Base-by-base conservation (phyloP, 2,797 vertebrate genomes). In the Bothrops alternatus region DNA sequence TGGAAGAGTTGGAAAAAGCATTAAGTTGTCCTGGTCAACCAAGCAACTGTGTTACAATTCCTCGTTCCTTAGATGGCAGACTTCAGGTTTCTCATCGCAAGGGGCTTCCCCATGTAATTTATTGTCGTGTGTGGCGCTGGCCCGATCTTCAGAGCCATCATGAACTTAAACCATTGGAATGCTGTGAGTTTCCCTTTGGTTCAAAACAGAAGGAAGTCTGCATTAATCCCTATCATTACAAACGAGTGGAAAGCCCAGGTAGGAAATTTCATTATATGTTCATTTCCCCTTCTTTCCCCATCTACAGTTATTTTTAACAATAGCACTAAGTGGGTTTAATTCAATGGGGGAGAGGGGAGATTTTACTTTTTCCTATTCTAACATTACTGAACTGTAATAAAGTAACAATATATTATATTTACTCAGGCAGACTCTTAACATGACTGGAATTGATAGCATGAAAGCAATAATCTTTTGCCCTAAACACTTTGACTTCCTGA, bases 171-270 rank as follows among this genome's bases (percentile, higher is more conserved):
- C 98, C 99, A 2, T 97, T 99, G 97, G 99, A 99, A 94, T 99
- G 99, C 97, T 99, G 99, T 0, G 99, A 99, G 98, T 99, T 98
- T 95, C 99, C 99, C 3, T 99, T 99, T 0, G 99, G 99, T 58
- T 99, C 99, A 93, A 99, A 99, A 95, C 99, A 99, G 98, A 99
- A 99, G 97, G 99, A 99, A 61, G 99, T 99, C 94, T 99, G 99
- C 96, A 99, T 99, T 98, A 99, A 99, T 94, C 99, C 99, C 88
- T 99, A 99, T 97, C 99, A 99, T 98, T 99, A 99, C 96, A 99
- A 99, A 97, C 97, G 99, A 14, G 99, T 99, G 87, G 99, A 99
- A 95, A 99, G 99, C 96, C 99, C 99, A 93, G 99, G 99, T 99
- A 97, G 97, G 98, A 96, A 56, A 42, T 73, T 89, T 60, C 3